A percentile compares a stretch with the other conserved stretches of the same genome.
These are phyloP conservation scores for Chaenodraco wilsoni DNA, from an alignment of 2,797 vertebrate species.

Conservation along the genomic window DNA sequence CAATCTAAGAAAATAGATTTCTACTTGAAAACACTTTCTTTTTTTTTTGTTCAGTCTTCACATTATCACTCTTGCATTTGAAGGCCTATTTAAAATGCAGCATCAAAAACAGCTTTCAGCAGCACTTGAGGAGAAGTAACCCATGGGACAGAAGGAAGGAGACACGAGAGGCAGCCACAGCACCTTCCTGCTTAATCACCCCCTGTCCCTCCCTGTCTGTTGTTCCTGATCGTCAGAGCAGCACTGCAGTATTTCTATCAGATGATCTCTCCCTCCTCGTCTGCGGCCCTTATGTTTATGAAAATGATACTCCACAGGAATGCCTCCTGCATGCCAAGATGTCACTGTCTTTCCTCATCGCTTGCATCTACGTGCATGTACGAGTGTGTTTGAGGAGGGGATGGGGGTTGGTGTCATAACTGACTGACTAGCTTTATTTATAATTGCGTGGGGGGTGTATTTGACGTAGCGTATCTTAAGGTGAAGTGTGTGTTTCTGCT, in stretches of 20 bases:
- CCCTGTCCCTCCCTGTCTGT: constrained; percentile 74
- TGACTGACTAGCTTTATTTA: constrained; percentile 67
- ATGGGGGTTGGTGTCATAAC: constrained; percentile 41
- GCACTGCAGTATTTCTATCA: constrained; percentile 82
- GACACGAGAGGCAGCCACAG: constrained; percentile 63
- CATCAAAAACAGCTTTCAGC: constrained; percentile 51
- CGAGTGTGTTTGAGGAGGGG: constrained; percentile 33
- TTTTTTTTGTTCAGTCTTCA: not conserved
- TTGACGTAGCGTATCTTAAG: constrained; percentile 33
- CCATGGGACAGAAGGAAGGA: constrained; percentile 53
- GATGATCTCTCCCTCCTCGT: constrained; percentile 79
- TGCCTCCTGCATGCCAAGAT: constrained; percentile 82
- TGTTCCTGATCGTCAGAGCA: constrained; percentile 77
- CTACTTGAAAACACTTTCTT: not conserved
- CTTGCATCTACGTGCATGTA: constrained; percentile 60
- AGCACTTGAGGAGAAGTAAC: constrained; percentile 48
- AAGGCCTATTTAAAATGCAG: constrained; percentile 44
- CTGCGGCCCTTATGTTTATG: constrained; percentile 83
- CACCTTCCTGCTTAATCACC: constrained; percentile 77
- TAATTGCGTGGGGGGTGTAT: constrained; percentile 51
- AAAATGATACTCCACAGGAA: constrained; percentile 84
- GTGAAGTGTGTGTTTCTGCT: constrained; percentile 40
- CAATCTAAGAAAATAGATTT: constrained; percentile 5
- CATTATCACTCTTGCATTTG: constrained; percentile 25
- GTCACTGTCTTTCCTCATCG: constrained; percentile 81